Conservation (phyloP, 2,888 invertebrate genomes). For the Tanytarsus gracilentus region DNA sequence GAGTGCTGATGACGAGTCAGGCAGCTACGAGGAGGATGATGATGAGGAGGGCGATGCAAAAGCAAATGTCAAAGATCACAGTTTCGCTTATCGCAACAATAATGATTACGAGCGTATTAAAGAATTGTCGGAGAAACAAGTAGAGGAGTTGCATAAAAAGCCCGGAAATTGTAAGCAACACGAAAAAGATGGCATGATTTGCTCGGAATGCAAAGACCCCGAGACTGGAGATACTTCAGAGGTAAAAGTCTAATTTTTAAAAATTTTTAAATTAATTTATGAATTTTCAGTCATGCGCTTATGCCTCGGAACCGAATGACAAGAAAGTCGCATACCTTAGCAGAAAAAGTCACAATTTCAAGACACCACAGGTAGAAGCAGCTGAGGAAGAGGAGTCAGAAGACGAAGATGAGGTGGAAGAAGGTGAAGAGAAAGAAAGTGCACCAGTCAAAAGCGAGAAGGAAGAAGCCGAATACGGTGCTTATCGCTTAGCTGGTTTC, state of each 20-base stretch:
- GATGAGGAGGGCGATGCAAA: neutral
- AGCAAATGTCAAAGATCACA: slow-evolving; percentile 44
- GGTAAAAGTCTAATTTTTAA: slow-evolving; percentile 25
- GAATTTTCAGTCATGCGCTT: slow-evolving; percentile 53
- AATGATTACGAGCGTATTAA: slow-evolving; percentile 51
- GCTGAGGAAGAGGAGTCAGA: neutral
- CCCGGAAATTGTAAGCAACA: slow-evolving; percentile 53
- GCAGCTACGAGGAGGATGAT: slow-evolving; percentile 5
- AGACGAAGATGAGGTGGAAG: neutral
- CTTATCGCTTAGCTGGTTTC: slow-evolving; percentile 10
- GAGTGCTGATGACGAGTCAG: neutral
- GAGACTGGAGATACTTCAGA: slow-evolving; percentile 69
- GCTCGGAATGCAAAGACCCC: slow-evolving; percentile 63
- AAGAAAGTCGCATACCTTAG: slow-evolving; percentile 56
- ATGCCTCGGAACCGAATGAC: slow-evolving; percentile 62
- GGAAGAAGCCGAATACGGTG: slow-evolving; percentile 25
- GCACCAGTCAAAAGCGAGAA: neutral
- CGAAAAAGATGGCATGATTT: slow-evolving; percentile 54
- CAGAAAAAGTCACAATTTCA: slow-evolving; percentile 25
- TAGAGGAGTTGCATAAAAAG: slow-evolving; percentile 53
- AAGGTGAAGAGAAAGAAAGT: slow-evolving; percentile 10
- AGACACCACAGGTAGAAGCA: neutral
- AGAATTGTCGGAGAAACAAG: slow-evolving; percentile 53
- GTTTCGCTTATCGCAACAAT: slow-evolving; percentile 47
- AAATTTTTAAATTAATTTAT: neutral